Evolutionary conservation across 2,888 invertebrate species (phyloP), one percentile per base, ranked within the genome.

Genomic region (Geotrupes spiniger): DNA sequence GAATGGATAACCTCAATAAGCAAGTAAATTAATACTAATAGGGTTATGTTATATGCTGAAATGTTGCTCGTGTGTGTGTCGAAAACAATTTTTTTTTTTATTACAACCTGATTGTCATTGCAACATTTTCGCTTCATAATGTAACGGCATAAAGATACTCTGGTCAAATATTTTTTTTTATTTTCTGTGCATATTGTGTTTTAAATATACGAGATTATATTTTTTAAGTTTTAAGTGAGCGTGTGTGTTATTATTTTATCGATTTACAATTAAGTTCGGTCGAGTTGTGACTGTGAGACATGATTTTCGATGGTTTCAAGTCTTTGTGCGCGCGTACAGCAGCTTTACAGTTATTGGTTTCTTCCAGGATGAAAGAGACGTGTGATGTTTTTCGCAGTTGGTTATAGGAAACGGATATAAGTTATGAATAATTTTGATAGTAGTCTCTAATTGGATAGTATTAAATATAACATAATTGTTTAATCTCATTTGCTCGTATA

Each of bases 1-100:
- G 11, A 64, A 62, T 48, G 60, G 60, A 59, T 62, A 63, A 61
- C 56, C 50, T 42, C 46, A 11, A 42, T 50, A 29, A 46, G 17
- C n/a, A 21, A 36, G 14, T 12, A 36, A 33, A 33, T 33, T 1
- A 33, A 21, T 14, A 21, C 10, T 27, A 29, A 29, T 46, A 31
- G 37, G 21, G 39, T 46, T 46, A 46, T 39, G 39, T 46, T 46
- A 46, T 39, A 39, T 46, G 31, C 39, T 27, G 39, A 46, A 46
- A 46, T 33, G 46, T 46, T 46, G 46, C 46, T 39, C 38, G 36
- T 11, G 12, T 25, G n/a, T 27, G 5, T 4, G 11, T 9, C 5
- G 26, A 25, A n/a, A 29, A n/a, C n/a, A n/a, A n/a, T n/a, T n/a
- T 28, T 15, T 28, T 28, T 28, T 28, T 28, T 41, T 11, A 41